Evolutionary conservation across 2,113 vertebrate species (phyloP).

Genomic region (Lepus americanus): DNA sequence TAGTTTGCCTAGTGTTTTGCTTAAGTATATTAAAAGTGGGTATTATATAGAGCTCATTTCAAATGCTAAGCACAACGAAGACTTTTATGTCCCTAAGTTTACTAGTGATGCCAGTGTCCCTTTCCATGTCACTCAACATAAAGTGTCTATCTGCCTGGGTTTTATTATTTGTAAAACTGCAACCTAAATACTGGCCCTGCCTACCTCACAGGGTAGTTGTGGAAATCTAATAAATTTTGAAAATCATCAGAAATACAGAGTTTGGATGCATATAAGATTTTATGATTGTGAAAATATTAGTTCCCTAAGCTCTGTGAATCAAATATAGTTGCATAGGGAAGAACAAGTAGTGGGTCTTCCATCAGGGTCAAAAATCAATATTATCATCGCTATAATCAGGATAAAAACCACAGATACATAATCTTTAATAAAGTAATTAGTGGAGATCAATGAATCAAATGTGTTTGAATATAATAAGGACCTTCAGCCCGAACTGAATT

Average conservation of each 20-base stretch:
- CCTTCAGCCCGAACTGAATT: constrained; percentile 16
- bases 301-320: constrained; percentile 11
- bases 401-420: background rate
- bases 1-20: background rate
- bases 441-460: background rate
- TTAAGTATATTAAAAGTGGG: background rate
- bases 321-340: background rate
- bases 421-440: background rate
- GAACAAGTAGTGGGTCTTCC: background rate
- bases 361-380: background rate
- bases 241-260: constrained; percentile 23
- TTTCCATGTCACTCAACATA: background rate
- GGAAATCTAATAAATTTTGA: background rate
- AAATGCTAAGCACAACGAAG: background rate
- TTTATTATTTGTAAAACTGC: constrained; percentile 16
- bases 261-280: background rate
- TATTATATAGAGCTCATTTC: background rate
- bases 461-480: constrained; percentile 22
- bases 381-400: background rate
- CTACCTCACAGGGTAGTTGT: background rate
- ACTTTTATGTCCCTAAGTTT: background rate
- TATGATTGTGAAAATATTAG: constrained; percentile 12
- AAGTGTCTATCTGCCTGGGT: background rate
- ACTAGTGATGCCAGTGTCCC: background rate
- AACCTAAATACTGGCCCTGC: background rate